Conservation (phyloP, 1,140 invertebrate genomes). For the Lordiphosa stackelbergi region DNA sequence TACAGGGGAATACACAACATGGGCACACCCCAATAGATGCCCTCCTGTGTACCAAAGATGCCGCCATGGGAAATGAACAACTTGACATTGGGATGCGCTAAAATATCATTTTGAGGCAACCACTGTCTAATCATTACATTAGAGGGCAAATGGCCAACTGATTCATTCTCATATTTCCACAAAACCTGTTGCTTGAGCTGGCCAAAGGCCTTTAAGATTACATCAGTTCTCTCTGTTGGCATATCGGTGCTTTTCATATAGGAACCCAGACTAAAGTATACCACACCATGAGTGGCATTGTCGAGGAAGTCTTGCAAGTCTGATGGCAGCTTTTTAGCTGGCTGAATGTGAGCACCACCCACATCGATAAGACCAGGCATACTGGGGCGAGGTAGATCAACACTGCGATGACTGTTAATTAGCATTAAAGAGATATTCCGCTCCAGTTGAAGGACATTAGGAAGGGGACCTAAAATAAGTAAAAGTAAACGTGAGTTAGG, state of each 20-base stretch:
- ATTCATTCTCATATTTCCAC: conserved; percentile 81
- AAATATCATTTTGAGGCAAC: conserved; percentile 82
- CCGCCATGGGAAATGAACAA: conserved; percentile 84
- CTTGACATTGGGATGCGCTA: conserved; percentile 79
- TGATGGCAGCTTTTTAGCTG: conserved; percentile 71
- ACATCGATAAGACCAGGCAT: conserved; percentile 79
- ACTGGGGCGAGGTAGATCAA: conserved; percentile 77
- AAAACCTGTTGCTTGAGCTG: conserved; percentile 81
- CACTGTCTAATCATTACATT: conserved; percentile 83
- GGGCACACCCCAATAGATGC: conserved; percentile 82
- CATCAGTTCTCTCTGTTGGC: conserved; percentile 66
- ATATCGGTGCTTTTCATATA: conserved; percentile 79
- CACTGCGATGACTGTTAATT: conserved; percentile 78
- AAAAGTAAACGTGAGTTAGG: background rate
- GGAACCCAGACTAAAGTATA: conserved; percentile 82
- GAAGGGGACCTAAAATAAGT: conserved; percentile 44
- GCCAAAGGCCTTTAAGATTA: conserved; percentile 79
- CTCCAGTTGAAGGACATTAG: conserved; percentile 78
- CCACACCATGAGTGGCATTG: conserved; percentile 78
- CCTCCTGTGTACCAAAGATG: conserved; percentile 83
- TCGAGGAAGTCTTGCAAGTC: conserved; percentile 78
- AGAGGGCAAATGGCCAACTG: conserved; percentile 76
- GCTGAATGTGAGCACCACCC: conserved; percentile 78
- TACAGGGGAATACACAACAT: conserved; percentile 83
- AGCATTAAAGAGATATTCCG: conserved; percentile 80